These are phyloP conservation scores for Fragum fragum DNA, from an alignment of 2,888 invertebrate genomes.

Conservation along the genomic window DNA sequence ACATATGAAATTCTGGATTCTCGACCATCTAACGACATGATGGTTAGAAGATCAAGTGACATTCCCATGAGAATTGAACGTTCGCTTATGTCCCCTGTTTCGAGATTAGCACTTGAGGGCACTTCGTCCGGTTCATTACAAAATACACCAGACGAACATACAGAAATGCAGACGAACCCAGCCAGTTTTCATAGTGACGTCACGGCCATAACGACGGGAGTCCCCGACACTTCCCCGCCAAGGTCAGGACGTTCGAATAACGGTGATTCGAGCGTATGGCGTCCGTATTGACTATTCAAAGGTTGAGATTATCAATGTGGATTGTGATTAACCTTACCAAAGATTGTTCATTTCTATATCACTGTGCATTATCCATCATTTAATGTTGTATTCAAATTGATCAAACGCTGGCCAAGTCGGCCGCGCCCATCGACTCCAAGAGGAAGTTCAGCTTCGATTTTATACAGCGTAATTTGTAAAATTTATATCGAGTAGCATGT, in stretches of 20 bases:
- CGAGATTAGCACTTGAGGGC: conserved; percentile 64
- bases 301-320: conserved; percentile 13
- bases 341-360: conserved; percentile 18
- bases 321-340: conserved; percentile 17
- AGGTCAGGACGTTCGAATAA: conserved; percentile 60
- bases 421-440: too few relatives aligned
- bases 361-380: background rate
- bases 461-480: too few relatives aligned
- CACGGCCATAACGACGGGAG: conserved; percentile 12
- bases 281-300: conserved; percentile 75
- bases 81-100: conserved; percentile 61
- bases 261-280: conserved; percentile 75
- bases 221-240: conserved; percentile 57
- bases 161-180: conserved; percentile 65
- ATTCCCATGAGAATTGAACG: conserved; percentile 66
- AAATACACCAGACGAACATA: conserved; percentile 60
- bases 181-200: conserved; percentile 59
- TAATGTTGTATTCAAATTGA: too few relatives aligned
- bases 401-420: too few relatives aligned
- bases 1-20: conserved; percentile 75
- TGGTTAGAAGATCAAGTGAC: conserved; percentile 57
- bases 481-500: too few relatives aligned
- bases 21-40: conserved; percentile 48
- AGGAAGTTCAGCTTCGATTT: too few relatives aligned
- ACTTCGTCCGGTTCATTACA: conserved; percentile 21